Conservation (phyloP, 92 coral and sea anemone species). For the Ricordea florida region DNA sequence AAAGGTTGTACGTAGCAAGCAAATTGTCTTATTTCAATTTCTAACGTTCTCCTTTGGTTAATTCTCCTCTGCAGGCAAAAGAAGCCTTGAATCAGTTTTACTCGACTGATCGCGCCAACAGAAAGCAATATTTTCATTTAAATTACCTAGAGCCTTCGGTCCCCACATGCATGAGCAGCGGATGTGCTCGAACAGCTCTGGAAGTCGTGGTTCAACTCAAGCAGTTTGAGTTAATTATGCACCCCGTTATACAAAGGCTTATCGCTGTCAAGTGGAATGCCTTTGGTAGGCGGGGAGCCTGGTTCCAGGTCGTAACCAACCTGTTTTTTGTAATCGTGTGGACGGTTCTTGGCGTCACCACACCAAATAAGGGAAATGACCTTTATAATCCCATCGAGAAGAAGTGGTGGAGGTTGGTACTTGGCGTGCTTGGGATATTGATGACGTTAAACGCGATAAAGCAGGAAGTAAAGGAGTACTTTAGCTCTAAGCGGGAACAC, state of each 20-base stretch:
- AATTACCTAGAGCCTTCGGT: constrained; percentile 92
- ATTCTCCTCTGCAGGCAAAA: constrained; percentile 55
- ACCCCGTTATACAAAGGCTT: constrained; percentile 95
- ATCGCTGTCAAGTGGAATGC: constrained; percentile 88
- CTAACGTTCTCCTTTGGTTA: not conserved
- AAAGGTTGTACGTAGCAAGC: no score
- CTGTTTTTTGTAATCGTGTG: constrained; percentile 81
- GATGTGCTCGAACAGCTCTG: constrained; percentile 91
- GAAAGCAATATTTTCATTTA: constrained; percentile 86
- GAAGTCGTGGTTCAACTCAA: constrained; percentile 86
- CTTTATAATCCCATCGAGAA: constrained; percentile 64
- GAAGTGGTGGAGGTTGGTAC: constrained; percentile 86
- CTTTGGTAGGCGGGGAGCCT: constrained; percentile 91
- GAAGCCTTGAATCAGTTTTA: constrained; percentile 92
- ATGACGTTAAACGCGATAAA: constrained; percentile 82
- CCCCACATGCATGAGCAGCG: constrained; percentile 83
- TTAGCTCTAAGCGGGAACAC: constrained; percentile 82
- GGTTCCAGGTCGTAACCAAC: constrained; percentile 78
- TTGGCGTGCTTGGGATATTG: constrained; percentile 66
- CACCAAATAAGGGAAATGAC: constrained; percentile 58
- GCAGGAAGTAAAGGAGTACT: constrained; percentile 73
- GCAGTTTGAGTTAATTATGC: constrained; percentile 97
- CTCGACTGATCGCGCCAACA: constrained; percentile 88
- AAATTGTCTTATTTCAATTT: not conserved
- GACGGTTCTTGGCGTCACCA: constrained; percentile 89